These are phyloP conservation scores for Drosophila sp. DNA, from an alignment of 1,140 invertebrate genomes.

Conservation along the genomic window DNA sequence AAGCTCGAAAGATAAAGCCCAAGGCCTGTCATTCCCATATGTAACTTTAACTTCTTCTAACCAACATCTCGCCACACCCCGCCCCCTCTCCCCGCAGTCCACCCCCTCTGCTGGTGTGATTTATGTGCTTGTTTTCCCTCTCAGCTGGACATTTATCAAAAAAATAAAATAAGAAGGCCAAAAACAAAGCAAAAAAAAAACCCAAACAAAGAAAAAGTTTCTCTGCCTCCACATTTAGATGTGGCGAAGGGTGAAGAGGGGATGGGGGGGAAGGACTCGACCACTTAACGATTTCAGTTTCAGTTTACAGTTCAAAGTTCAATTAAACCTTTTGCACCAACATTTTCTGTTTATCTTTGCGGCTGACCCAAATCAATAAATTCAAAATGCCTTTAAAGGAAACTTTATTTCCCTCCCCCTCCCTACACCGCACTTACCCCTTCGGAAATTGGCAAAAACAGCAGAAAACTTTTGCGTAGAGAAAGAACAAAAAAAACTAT, in stretches of 20 bases:
- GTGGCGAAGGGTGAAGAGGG: not conserved
- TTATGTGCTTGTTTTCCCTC: constrained; percentile 76
- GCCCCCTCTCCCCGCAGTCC: not conserved
- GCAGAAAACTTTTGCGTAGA: constrained; percentile 59
- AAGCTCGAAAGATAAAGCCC: constrained; percentile 12
- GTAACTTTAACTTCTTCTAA: constrained; percentile 16
- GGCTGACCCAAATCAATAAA: constrained; percentile 66
- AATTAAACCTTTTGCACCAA: constrained; percentile 50
- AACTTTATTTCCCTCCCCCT: constrained; percentile 3
- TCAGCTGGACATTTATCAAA: constrained; percentile 74
- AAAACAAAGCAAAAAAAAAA: constrained; percentile 32
- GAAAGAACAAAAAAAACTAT: constrained; percentile 55
- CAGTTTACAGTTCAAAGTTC: constrained; percentile 66
- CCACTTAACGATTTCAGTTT: constrained; percentile 39
- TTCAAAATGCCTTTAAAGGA: constrained; percentile 55
- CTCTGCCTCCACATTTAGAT: constrained; percentile 48
- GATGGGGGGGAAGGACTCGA: not conserved
- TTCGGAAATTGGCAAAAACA: constrained; percentile 79
- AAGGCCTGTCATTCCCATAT: constrained; percentile 18
- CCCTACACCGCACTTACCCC: too few relatives aligned
- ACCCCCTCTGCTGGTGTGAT: constrained; percentile 62
- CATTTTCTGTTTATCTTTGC: constrained; percentile 32
- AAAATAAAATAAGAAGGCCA: constrained; percentile 41
- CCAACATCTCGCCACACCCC: not conserved
- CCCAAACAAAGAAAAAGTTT: too few relatives aligned